Evolutionary conservation across 2,113 vertebrate species (phyloP), one percentile per base, ranked within the genome.

Genomic region (Suricata suricatta): DNA sequence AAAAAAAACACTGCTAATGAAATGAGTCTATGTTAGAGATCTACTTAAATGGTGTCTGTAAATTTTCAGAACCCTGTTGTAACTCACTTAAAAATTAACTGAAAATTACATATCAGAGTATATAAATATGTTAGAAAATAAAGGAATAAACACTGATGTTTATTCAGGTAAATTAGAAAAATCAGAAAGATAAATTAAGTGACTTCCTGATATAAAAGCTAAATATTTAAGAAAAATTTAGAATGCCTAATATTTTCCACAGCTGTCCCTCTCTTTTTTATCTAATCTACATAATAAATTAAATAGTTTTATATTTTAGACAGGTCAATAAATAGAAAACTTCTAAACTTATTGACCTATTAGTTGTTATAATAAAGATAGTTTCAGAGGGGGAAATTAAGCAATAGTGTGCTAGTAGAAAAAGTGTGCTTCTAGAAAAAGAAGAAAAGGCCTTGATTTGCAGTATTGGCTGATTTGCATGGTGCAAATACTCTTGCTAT

Each of bases 281-380:
- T 79, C 50, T 97, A 81, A 25, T 41, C 27, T 95, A 72, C 71
- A 81, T 74, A 91, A 69, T 50, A 84, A 29, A 41, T 74, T 93
- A n/a, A 77, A 54, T 27, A 87, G 21, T 86, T 93, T 90, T 93
- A 23, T 63, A 68, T n/a, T 69, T 88, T 54, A 95, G 68, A 44
- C 19, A 90, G 50, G 54, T 54, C 88, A 31, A 96, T 87, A 31
- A 93, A 69, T 47, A 80, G 71, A 95, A 96, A 93, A 88, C 9
- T 66, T 85, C 19, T 82, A 66, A 90, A 87, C 21, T 57, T 81
- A 57, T 3, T 93, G 71, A 64, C 31, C 44, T 74, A 17, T 93
- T 31, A 64, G 68, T 87, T 29, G 21, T 41, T 31, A 82, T 63
- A 85, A 88, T 38, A 94, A 60, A 90, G 27, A 77, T 17, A 17